Conservation (phyloP, 2,113 vertebrate species). For the Salvelinus alpinus region DNA sequence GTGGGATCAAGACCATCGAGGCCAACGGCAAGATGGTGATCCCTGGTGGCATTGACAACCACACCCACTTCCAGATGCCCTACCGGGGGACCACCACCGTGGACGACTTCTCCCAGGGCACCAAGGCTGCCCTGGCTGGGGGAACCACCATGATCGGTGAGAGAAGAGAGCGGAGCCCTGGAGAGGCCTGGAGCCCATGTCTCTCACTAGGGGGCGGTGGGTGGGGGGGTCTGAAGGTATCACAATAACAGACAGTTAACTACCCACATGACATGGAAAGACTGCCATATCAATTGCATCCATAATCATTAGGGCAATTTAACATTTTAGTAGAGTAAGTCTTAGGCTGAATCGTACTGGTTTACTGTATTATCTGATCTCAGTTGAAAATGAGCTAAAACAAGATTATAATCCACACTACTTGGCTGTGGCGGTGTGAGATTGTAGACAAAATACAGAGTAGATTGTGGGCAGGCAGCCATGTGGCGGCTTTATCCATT, state of each 20-base stretch:
- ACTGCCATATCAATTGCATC: background rate
- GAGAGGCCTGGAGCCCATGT: background rate
- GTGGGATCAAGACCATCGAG: slow-evolving; percentile 93
- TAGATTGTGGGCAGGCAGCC: background rate
- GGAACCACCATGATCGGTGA: slow-evolving; percentile 98
- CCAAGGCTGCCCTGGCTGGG: slow-evolving; percentile 89
- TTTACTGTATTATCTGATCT: background rate
- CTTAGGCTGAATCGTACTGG: too few species aligned
- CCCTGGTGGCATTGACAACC: slow-evolving; percentile 94
- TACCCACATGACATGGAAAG: background rate
- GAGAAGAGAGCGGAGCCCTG: slow-evolving; percentile 23
- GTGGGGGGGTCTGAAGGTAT: too few species aligned
- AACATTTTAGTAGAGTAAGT: background rate
- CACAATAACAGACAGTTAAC: background rate
- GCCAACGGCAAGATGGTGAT: slow-evolving; percentile 98
- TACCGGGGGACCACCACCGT: slow-evolving; percentile 93
- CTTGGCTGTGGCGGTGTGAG: background rate
- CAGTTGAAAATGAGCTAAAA: too few species aligned
- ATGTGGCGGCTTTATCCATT: background rate
- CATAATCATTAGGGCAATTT: background rate
- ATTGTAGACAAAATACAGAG: background rate
- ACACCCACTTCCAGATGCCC: slow-evolving; percentile 97
- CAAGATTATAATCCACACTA: background rate
- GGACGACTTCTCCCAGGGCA: slow-evolving; percentile 93
- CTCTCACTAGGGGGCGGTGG: background rate